These are phyloP conservation scores for Chydorus sphaericus DNA, from an alignment of 2,888 invertebrate species.

Conservation along the genomic window DNA sequence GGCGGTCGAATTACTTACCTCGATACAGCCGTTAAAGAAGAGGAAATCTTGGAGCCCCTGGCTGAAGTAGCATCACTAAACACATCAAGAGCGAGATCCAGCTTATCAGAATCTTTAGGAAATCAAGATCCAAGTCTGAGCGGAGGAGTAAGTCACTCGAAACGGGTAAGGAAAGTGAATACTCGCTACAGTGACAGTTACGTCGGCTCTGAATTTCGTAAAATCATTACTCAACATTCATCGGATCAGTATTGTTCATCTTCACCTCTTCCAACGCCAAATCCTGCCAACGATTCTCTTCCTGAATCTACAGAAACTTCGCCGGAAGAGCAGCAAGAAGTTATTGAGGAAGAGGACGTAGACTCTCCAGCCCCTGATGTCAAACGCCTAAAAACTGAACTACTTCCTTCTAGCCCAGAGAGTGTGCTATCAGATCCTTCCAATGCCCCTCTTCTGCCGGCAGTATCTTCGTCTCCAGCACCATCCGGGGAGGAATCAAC, in stretches of 20 bases:
- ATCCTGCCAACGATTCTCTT: not conserved
- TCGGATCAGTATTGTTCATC: no score
- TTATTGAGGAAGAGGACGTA: not conserved
- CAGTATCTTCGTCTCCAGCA: not conserved
- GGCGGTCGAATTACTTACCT: not conserved
- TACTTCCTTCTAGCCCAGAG: not conserved
- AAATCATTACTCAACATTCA: not conserved
- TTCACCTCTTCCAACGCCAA: no score
- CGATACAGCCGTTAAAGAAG: not conserved
- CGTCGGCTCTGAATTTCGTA: not conserved
- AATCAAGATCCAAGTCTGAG: no score
- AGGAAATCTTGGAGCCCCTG: no score
- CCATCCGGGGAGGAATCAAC: not conserved
- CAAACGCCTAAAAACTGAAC: constrained; percentile 2
- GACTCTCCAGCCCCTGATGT: not conserved
- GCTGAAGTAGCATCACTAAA: no score
- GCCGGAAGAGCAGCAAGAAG: not conserved
- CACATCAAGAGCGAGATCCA: no score
- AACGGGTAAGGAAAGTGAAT: constrained; percentile 11
- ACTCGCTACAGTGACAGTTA: constrained; percentile 10
- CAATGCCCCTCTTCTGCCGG: not conserved
- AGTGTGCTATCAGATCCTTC: constrained; percentile 1
- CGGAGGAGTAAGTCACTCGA: no score
- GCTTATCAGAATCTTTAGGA: no score
- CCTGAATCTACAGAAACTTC: not conserved